Evolutionary conservation across 2,113 vertebrate genomes (phyloP).

Genomic region (Odontesthes bonariensis): DNA sequence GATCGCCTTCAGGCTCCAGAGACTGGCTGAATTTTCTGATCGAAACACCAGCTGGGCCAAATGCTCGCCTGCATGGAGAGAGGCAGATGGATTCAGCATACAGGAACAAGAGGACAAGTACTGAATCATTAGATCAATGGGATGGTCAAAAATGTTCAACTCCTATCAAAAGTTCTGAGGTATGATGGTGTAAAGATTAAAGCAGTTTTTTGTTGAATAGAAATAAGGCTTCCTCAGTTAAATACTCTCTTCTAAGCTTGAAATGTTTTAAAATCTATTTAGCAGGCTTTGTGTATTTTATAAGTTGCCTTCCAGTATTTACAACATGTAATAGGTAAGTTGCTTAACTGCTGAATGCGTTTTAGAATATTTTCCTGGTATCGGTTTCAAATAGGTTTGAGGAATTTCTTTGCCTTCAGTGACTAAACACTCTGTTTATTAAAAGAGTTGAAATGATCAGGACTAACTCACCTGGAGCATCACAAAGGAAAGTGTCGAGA

Average conservation of each 20-base stretch:
- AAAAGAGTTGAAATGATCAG: not conserved
- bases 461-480: conserved; percentile 85
- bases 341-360: too few species aligned
- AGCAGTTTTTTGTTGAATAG: not conserved
- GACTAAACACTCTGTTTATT: not conserved
- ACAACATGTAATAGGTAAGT: too few species aligned
- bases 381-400: too few species aligned
- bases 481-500: conserved; percentile 91
- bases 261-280: conserved; percentile 35
- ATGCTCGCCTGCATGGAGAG: conserved; percentile 85
- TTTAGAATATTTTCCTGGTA: not conserved
- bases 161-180: not conserved
- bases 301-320: too few species aligned
- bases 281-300: not conserved
- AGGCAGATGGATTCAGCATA: conserved; percentile 45
- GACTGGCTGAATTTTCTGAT: conserved; percentile 95
- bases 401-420: not conserved
- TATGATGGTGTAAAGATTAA: not conserved
- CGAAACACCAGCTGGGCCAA: conserved; percentile 97
- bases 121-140: conserved; percentile 21
- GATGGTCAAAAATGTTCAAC: not conserved
- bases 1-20: conserved; percentile 97
- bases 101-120: conserved; percentile 28
- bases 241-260: conserved; percentile 10
- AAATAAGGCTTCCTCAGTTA: conserved; percentile 19